Evolutionary conservation across 2,113 vertebrate genomes (phyloP).

Genomic region (Clinocottus analis): DNA sequence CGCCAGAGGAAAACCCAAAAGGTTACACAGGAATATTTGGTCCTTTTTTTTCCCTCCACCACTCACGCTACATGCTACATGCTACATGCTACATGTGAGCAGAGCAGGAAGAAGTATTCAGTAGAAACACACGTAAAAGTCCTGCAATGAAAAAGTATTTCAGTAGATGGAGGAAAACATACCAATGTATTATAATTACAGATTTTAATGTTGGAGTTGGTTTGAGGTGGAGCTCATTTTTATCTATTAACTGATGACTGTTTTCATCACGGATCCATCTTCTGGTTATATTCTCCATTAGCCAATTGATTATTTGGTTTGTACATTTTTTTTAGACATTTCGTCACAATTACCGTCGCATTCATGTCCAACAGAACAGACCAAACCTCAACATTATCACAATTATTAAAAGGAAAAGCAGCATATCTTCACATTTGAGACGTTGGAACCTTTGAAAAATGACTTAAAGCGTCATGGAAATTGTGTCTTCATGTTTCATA

Average conservation of each 20-base stretch:
- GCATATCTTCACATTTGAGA: neutral
- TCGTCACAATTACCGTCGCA: too few species aligned
- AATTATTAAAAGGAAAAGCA: neutral
- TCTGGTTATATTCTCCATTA: too few species aligned
- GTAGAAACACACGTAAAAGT: neutral
- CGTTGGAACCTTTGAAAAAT: neutral
- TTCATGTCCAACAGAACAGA: too few species aligned
- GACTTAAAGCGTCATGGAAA: too few species aligned
- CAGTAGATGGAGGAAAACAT: too few species aligned
- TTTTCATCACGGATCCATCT: too few species aligned
- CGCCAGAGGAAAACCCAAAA: slow-evolving; percentile 49
- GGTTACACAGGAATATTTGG: slow-evolving; percentile 45
- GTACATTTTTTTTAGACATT: too few species aligned
- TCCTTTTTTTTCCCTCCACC: slow-evolving; percentile 14
- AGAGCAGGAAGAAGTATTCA: neutral
- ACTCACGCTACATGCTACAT: neutral
- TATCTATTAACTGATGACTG: too few species aligned
- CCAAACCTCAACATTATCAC: neutral
- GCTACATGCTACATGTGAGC: slow-evolving; percentile 3
- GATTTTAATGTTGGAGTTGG: too few species aligned
- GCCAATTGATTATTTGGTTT: too few species aligned
- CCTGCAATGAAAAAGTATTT: too few species aligned
- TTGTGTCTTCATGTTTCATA: too few species aligned
- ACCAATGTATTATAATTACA: neutral
- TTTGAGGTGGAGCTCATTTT: neutral